These are phyloP conservation scores for Gryllus bimaculatus DNA, from an alignment of 1,140 invertebrate genomes.

Conservation along the genomic window DNA sequence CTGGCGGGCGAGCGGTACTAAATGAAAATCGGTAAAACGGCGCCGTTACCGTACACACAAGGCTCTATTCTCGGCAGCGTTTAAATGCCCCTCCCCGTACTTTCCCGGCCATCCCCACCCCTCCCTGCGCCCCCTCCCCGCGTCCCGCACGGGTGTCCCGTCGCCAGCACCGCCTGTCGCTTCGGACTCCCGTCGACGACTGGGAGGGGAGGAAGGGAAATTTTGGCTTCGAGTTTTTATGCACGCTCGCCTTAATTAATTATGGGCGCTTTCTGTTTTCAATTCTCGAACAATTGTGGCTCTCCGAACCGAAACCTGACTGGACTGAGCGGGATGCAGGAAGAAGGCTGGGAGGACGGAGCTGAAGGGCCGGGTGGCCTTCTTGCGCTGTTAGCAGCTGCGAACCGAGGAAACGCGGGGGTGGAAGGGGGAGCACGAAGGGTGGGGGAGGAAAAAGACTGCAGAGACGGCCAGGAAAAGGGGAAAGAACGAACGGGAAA, in stretches of 20 bases:
- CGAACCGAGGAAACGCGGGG: too few relatives aligned
- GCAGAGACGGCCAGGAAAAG: too few relatives aligned
- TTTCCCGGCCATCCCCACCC: background rate
- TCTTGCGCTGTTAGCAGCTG: too few relatives aligned
- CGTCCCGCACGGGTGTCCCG: background rate
- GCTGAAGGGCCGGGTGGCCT: too few relatives aligned
- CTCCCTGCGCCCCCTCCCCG: background rate
- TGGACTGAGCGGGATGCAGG: background rate
- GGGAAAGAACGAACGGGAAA: too few relatives aligned
- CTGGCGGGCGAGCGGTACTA: background rate
- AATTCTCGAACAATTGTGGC: background rate
- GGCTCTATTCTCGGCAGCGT: background rate
- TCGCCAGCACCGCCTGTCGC: background rate
- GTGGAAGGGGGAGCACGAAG: too few relatives aligned
- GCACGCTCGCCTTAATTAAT: background rate
- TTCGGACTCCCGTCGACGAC: background rate
- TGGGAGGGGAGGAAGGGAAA: background rate
- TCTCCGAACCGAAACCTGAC: background rate
- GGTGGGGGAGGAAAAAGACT: too few relatives aligned
- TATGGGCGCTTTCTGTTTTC: constrained; percentile 3
- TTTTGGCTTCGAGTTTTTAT: background rate
- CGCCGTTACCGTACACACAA: background rate
- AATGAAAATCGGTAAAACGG: constrained; percentile 1
- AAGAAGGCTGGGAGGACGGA: too few relatives aligned
- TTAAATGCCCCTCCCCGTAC: background rate